Conservation (phyloP, 2,113 vertebrate genomes). For the Chamaea fasciata region DNA sequence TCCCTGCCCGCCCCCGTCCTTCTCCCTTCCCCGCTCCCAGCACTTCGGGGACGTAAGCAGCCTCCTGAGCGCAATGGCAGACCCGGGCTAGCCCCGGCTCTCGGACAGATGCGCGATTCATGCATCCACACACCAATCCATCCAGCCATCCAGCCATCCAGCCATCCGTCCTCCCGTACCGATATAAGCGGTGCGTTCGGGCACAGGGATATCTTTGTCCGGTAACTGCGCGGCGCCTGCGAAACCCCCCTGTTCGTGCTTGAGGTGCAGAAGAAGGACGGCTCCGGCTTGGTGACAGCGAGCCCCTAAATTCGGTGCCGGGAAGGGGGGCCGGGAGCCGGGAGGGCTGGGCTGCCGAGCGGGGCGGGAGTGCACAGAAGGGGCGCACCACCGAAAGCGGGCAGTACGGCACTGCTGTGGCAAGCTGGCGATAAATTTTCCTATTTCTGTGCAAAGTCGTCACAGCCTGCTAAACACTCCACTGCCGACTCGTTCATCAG, state of each 20-base stretch:
- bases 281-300: constrained; percentile 8
- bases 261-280: constrained; percentile 21
- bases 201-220: neutral
- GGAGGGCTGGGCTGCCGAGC: constrained; percentile 7
- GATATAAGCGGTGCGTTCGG: neutral
- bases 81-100: neutral
- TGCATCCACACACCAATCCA: neutral
- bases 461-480: constrained; percentile 66
- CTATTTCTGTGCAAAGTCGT: constrained; percentile 63
- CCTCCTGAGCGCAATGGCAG: neutral
- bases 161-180: neutral
- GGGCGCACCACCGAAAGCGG: neutral
- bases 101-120: neutral
- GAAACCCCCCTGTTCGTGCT: neutral
- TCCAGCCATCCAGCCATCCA: neutral
- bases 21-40: neutral
- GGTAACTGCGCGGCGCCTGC: neutral
- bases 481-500: constrained; percentile 57
- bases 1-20: neutral
- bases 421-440: constrained; percentile 30
- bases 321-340: neutral
- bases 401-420: neutral
- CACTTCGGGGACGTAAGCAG: neutral
- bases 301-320: neutral
- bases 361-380: neutral